Evolutionary conservation across 2,113 vertebrate genomes (phyloP), one percentile per base, ranked within the genome.

Genomic region (Rhabdornis inornatus): DNA sequence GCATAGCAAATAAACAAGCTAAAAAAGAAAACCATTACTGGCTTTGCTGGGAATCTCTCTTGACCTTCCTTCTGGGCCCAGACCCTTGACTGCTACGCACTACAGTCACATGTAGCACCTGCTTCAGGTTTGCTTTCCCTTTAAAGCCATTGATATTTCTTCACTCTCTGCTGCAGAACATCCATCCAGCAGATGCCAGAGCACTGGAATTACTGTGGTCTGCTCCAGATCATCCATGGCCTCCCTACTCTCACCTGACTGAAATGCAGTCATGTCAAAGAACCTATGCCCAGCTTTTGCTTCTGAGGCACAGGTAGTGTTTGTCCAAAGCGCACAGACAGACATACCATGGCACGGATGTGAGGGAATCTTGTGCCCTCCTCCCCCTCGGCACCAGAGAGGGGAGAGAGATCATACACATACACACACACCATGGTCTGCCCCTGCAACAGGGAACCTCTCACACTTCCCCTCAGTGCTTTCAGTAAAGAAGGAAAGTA

Each of bases 1-100:
- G 93, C 95, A 88, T 5, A 81, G 64, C 90, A 96, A 95, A 96
- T 90, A 97, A 97, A 96, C 94, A 95, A 95, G 71, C 59, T 80
- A 49, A 94, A 93, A 92, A 95, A 49, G 37, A 94, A 97, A 95
- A 90, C 64, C 83, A 83, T 96, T 96, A 89, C 64, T 70, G 92
- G 47, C 92, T 93, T 92, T 88, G 40, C 47, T 77, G 75, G 64
- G 88, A 83, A 86, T 96, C 90, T 86, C 79, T 75, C 77, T 44
- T 79, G 80, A 92, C 92, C 61, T 65, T 64, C 31, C 28, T 91
- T 65, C 61, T 83, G 40, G 68, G 81, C 72, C 68, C 69, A 71
- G 71, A 66, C 8, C 56, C 71, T 65, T 50, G n/a, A 39, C 37
- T 75, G 65, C 57, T 42, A 5, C 6, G 42, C 60, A 15, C 49